Evolutionary conservation across 2,113 vertebrate species (phyloP).

Genomic region (Trinectes maculatus): DNA sequence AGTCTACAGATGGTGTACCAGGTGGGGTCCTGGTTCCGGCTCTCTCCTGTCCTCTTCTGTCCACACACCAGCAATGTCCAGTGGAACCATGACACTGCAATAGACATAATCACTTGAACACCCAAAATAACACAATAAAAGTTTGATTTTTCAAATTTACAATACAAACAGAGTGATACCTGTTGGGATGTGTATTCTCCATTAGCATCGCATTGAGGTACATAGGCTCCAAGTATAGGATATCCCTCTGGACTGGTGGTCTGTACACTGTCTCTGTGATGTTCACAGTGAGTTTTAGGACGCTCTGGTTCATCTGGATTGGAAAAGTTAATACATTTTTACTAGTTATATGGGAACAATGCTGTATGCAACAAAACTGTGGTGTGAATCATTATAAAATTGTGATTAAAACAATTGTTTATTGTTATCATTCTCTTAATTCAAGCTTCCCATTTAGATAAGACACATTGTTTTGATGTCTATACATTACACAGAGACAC

Average conservation of each 20-base stretch:
- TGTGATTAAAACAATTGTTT: too few relatives aligned
- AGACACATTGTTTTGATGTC: background rate
- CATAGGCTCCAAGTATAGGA: slow-evolving; percentile 49
- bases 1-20: slow-evolving; percentile 62
- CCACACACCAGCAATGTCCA: slow-evolving; percentile 90
- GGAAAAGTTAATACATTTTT: background rate
- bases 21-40: slow-evolving; percentile 78
- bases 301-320: slow-evolving; percentile 21
- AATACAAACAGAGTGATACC: too few relatives aligned
- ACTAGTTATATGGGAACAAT: too few relatives aligned
- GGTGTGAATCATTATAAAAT: too few relatives aligned
- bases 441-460: too few relatives aligned
- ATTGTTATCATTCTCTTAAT: too few relatives aligned
- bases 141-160: too few relatives aligned
- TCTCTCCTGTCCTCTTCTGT: slow-evolving; percentile 78
- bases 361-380: too few relatives aligned
- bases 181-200: slow-evolving; percentile 79
- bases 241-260: slow-evolving; percentile 47
- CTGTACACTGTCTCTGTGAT: slow-evolving; percentile 68
- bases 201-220: slow-evolving; percentile 82
- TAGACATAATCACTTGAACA: too few relatives aligned
- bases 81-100: slow-evolving; percentile 72
- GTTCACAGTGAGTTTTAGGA: slow-evolving; percentile 78
- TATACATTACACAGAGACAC: background rate
- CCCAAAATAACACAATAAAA: too few relatives aligned